Conservation (phyloP, 1,140 invertebrate genomes). For the Myzus persicae region DNA sequence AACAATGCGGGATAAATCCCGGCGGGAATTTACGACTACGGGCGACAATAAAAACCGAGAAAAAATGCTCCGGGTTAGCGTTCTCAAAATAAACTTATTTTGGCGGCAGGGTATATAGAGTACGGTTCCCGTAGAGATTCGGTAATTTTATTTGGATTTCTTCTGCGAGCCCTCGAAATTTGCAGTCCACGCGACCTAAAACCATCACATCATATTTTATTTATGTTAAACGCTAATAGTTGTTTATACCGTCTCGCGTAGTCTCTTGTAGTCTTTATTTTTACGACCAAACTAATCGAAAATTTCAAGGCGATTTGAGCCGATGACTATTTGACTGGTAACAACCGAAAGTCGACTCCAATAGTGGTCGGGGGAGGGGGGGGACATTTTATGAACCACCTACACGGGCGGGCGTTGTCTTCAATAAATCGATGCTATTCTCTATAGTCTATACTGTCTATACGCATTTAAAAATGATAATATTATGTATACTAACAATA, state of each 20-base stretch:
- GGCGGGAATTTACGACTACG: slow-evolving; percentile 52
- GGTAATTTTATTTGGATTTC: slow-evolving; percentile 22
- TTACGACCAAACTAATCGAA: neutral
- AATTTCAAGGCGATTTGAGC: neutral
- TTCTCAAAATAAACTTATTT: slow-evolving; percentile 37
- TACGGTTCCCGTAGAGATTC: neutral
- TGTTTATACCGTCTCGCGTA: neutral
- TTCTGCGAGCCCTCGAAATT: neutral
- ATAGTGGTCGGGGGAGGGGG: too few species aligned
- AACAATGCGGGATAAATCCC: slow-evolving; percentile 56
- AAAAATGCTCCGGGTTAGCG: slow-evolving; percentile 20
- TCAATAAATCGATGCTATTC: neutral
- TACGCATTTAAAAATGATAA: neutral
- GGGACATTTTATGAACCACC: neutral
- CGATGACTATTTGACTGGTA: neutral
- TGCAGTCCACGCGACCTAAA: neutral
- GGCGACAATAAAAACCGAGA: slow-evolving; percentile 53
- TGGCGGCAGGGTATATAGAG: neutral
- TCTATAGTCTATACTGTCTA: neutral
- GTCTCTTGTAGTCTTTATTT: neutral
- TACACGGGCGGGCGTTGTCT: neutral
- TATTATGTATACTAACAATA: too few species aligned
- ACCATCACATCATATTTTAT: neutral
- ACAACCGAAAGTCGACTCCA: neutral
- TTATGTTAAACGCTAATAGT: neutral